These are phyloP conservation scores for Phalera bucephala DNA, from an alignment of 2,888 invertebrate genomes.

Conservation along the genomic window DNA sequence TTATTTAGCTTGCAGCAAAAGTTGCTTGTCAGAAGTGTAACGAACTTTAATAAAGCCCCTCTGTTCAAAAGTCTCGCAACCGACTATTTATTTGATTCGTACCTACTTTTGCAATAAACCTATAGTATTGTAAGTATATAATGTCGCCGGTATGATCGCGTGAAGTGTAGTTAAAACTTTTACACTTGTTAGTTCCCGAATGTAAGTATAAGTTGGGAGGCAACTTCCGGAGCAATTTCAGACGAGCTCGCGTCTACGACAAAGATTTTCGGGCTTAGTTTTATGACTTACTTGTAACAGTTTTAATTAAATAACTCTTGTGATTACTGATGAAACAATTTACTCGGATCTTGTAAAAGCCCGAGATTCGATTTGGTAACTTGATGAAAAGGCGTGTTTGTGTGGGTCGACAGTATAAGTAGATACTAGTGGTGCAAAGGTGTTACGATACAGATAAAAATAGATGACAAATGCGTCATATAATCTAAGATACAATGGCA, in stretches of 20 bases:
- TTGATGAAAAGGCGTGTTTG: constrained; percentile 3
- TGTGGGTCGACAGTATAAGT: too few species aligned
- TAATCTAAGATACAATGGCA: too few species aligned
- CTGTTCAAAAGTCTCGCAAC: not conserved
- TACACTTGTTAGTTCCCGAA: constrained; percentile 48
- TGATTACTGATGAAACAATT: constrained; percentile 49
- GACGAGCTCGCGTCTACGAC: constrained; percentile 40
- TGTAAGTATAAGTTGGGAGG: constrained; percentile 38
- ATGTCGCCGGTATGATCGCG: constrained; percentile 37
- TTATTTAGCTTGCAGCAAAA: too few species aligned
- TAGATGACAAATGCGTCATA: too few species aligned
- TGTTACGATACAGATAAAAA: too few species aligned
- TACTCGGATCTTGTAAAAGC: constrained; percentile 27
- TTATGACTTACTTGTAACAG: constrained; percentile 55
- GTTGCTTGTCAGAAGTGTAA: too few species aligned
- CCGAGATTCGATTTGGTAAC: constrained; percentile 18
- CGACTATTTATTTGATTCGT: not conserved
- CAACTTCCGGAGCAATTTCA: constrained; percentile 51
- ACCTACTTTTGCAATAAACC: not conserved
- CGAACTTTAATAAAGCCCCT: not conserved
- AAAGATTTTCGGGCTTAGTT: constrained; percentile 56
- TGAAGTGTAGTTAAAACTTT: constrained; percentile 55
- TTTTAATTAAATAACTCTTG: constrained; percentile 56
- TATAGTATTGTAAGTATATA: constrained; percentile 24
- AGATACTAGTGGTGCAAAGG: too few species aligned